Base-by-base conservation (phyloP, 2,113 vertebrate genomes). In the Poeciliopsis prolifica region DNA sequence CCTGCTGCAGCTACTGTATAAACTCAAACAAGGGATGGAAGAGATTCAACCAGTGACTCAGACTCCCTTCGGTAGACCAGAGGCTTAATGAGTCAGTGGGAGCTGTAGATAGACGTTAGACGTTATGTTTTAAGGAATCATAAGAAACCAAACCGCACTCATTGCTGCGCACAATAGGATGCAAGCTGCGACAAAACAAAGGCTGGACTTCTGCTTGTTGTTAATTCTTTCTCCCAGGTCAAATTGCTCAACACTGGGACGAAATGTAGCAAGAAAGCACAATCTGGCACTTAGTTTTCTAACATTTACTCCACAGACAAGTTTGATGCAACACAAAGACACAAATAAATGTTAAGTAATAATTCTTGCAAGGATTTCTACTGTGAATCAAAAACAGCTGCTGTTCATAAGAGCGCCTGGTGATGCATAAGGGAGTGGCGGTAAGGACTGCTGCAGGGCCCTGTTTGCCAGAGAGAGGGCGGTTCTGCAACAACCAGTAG, bases 11-110 rank as follows among this genome's bases (percentile, higher is more conserved):
- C 86, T 68, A 40, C 70, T 70, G 37, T 30, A 73, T 65, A 48
- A 70, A 81, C 61, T 77, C 40, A 75, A 86, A 89, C 84, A 89
- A 91, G 80, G 79, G 77, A 76, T 91, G 88, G 89, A 86, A 72
- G 15, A 22, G 30, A 79, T 76, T 85, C 83, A 88, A 51, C 68
- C 1, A 7, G 70, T 90, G 89, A 90, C 89, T 89, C 89, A 85
- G 17, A 14, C 63, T 74, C 13, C 33, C 33, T 63, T 64, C 75
- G 68, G 42, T 51, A 22, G 44, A 63, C 35, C 37, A 71, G 70
- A 81, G 79, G 13, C 65, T 48, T 33, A 83, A 75, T 89, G 85
- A 89, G 79, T 85, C 89, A 90, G 62, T n/a, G 2, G 12, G 65
- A 68, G 60, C 65, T 79, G 65, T 70, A 79, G 72, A 67, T 75